A percentile compares a stretch with the other conserved stretches of the same genome.
Conservation (phyloP, 2,113 vertebrate genomes). For the Cathartes aura region DNA sequence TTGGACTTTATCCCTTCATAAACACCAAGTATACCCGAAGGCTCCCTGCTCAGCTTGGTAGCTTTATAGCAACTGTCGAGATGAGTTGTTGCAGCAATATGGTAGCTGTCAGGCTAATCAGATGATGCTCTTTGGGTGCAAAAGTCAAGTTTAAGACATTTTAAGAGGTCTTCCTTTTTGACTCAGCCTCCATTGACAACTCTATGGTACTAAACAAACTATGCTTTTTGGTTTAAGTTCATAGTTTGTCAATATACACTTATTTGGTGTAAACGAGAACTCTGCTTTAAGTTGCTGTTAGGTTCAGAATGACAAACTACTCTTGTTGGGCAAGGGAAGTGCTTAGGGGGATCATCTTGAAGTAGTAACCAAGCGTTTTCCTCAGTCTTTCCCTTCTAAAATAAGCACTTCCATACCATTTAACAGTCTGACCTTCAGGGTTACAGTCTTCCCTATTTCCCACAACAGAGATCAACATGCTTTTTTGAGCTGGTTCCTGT, state of each 20-base stretch:
- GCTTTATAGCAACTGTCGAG: not conserved
- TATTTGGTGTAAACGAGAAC: not conserved
- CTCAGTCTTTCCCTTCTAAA: not conserved
- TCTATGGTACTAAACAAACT: not conserved
- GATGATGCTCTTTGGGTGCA: not conserved
- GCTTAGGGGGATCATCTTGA: not conserved
- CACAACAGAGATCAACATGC: not conserved
- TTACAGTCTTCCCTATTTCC: not conserved
- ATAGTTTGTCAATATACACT: not conserved
- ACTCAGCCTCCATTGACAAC: not conserved
- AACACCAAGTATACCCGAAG: not conserved
- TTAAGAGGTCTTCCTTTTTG: not conserved
- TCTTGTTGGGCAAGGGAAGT: not conserved
- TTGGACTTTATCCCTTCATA: not conserved
- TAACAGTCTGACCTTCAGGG: not conserved
- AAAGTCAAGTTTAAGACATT: not conserved
- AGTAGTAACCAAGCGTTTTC: not conserved
- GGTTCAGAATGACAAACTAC: not conserved
- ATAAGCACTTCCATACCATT: not conserved
- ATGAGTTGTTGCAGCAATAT: not conserved
- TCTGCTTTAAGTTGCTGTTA: not conserved
- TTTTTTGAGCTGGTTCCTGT: not conserved
- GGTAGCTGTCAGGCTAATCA: not conserved
- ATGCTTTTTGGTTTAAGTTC: not conserved
- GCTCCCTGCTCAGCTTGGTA: not conserved